Conservation (phyloP, 2,888 invertebrate genomes). For the Acholoe squamosa region DNA sequence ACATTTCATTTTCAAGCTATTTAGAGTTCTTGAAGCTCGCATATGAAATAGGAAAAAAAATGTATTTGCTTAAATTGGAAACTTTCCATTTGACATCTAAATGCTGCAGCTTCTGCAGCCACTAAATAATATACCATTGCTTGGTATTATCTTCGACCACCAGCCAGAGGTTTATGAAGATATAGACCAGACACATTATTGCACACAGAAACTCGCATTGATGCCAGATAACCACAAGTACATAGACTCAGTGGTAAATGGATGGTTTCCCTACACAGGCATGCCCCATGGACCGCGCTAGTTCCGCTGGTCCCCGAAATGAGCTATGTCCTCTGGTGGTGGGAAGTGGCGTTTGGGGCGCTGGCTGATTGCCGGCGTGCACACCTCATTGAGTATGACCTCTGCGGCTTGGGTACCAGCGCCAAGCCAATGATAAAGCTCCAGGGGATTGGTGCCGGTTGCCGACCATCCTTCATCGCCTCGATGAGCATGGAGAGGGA, state of each 20-base stretch:
- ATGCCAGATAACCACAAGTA: neutral
- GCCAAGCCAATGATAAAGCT: neutral
- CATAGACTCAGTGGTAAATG: neutral
- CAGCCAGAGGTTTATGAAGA: too few species aligned
- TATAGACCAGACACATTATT: too few species aligned
- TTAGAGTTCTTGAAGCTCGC: too few species aligned
- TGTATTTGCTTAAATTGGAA: too few species aligned
- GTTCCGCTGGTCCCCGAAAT: neutral
- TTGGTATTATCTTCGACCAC: too few species aligned
- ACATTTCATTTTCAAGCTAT: too few species aligned
- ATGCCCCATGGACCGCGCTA: neutral
- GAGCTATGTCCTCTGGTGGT: constrained; percentile 27
- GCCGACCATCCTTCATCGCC: neutral
- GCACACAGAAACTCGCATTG: neutral
- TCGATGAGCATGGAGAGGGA: neutral
- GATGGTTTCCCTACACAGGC: neutral
- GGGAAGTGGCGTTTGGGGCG: constrained; percentile 14
- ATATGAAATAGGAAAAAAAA: too few species aligned
- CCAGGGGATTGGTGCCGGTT: neutral
- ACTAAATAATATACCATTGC: too few species aligned
- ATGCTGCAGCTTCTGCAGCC: too few species aligned
- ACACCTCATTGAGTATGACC: constrained; percentile 8
- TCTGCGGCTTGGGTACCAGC: neutral
- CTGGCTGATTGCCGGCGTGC: constrained; percentile 26
- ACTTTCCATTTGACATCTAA: too few species aligned